These are phyloP conservation scores for Chymomyza costata DNA, from an alignment of 1,140 invertebrate genomes.

Conservation along the genomic window DNA sequence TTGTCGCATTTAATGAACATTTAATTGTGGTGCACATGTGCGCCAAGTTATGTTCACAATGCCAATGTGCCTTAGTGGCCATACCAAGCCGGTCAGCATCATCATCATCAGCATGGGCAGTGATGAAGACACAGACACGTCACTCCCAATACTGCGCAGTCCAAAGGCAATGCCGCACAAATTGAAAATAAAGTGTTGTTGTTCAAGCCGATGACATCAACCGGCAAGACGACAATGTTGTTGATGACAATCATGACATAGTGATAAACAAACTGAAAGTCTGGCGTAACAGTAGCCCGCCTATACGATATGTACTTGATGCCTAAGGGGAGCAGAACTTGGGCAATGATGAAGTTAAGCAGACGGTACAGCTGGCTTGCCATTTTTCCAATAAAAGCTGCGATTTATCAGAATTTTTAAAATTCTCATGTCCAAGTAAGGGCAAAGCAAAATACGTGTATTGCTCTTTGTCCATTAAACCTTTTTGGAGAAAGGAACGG, in stretches of 20 bases:
- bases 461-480: background rate
- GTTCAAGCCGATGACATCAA: slow-evolving; percentile 18
- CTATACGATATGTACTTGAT: slow-evolving; percentile 27
- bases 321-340: slow-evolving; percentile 25
- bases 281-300: slow-evolving; percentile 20
- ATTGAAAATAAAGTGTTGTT: slow-evolving; percentile 57
- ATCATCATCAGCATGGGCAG: no score
- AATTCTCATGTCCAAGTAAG: slow-evolving; percentile 28
- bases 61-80: background rate
- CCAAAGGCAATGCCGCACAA: no score
- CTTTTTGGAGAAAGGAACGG: no score
- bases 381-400: slow-evolving; percentile 39
- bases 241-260: slow-evolving; percentile 12
- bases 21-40: slow-evolving; percentile 61
- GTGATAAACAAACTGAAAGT: slow-evolving; percentile 32
- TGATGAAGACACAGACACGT: no score
- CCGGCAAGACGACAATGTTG: background rate
- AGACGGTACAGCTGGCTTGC: slow-evolving; percentile 7
- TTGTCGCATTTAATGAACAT: slow-evolving; percentile 63
- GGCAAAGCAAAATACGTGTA: background rate
- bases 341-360: background rate
- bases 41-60: slow-evolving; percentile 32
- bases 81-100: background rate
- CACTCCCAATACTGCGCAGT: no score
- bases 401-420: slow-evolving; percentile 37